Conservation (phyloP, 2,113 vertebrate genomes). For the Crotalus helleri region DNA sequence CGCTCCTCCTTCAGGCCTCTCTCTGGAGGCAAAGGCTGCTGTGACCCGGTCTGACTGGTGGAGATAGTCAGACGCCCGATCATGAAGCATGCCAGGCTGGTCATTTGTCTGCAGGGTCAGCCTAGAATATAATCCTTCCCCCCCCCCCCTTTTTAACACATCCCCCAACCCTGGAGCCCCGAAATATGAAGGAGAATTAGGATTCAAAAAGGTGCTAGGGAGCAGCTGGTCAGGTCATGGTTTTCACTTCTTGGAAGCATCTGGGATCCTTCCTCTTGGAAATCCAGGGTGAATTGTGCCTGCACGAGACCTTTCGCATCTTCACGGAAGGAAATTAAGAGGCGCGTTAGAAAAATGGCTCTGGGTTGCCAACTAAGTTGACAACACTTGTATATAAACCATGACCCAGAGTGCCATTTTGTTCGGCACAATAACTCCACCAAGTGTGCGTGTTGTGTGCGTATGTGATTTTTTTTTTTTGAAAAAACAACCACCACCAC, state of each 20-base stretch:
- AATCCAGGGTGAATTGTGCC: slow-evolving; percentile 31
- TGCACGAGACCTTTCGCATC: slow-evolving; percentile 24
- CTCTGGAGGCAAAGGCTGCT: slow-evolving; percentile 49
- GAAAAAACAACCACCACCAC: too few species aligned
- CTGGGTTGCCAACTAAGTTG: slow-evolving; percentile 41
- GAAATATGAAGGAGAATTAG: slow-evolving; percentile 54
- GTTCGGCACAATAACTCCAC: slow-evolving; percentile 43
- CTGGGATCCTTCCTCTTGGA: slow-evolving; percentile 34
- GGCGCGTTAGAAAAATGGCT: slow-evolving; percentile 31
- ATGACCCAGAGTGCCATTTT: fast-evolving
- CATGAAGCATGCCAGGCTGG: slow-evolving; percentile 62
- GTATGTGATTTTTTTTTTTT: slow-evolving; percentile 50
- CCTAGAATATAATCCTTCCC: slow-evolving; percentile 40
- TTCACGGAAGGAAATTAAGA: slow-evolving; percentile 28
- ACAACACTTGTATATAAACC: slow-evolving; percentile 23
- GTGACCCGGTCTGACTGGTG: slow-evolving; percentile 54
- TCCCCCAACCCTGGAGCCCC: not conserved
- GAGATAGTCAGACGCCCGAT: slow-evolving; percentile 38
- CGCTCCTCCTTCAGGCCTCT: slow-evolving; percentile 40
- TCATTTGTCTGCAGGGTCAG: slow-evolving; percentile 51
- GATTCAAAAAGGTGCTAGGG: slow-evolving; percentile 48
- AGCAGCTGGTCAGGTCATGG: slow-evolving; percentile 34
- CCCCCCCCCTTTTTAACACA: not conserved
- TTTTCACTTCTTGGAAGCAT: slow-evolving; percentile 53
- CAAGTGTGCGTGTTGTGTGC: slow-evolving; percentile 38